Evolutionary conservation across 2,888 invertebrate genomes (phyloP).

Genomic region (Pediacus dermestoides): DNA sequence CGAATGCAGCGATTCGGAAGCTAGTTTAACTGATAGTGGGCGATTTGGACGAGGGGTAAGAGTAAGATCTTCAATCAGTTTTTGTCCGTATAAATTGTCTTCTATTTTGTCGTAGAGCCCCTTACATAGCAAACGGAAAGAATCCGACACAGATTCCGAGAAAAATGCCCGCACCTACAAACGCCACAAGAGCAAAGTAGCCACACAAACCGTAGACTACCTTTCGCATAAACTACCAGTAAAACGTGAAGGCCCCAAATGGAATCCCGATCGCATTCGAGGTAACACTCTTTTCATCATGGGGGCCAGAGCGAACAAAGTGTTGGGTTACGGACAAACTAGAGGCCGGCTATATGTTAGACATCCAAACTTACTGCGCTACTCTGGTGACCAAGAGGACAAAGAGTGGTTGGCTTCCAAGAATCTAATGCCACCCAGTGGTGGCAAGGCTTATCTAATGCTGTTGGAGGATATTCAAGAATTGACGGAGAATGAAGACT

Average conservation of each 20-base stretch:
- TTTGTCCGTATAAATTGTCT: neutral
- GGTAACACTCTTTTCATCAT: conserved; percentile 73
- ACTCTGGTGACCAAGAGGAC: conserved; percentile 76
- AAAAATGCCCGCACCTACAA: conserved; percentile 34
- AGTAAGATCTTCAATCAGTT: too few relatives aligned
- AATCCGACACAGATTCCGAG: conserved; percentile 65
- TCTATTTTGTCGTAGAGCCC: conserved; percentile 51
- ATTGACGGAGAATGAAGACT: conserved; percentile 69
- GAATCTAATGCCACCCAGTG: conserved; percentile 72
- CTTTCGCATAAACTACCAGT: conserved; percentile 52
- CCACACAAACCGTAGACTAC: conserved; percentile 45
- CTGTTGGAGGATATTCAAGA: conserved; percentile 75
- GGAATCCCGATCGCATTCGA: conserved; percentile 71
- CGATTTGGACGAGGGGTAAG: conserved; percentile 49
- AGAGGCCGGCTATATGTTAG: conserved; percentile 72
- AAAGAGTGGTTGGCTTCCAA: conserved; percentile 78
- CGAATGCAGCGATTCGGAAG: conserved; percentile 51
- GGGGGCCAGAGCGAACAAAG: conserved; percentile 73
- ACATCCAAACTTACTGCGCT: conserved; percentile 71
- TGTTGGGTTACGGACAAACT: conserved; percentile 70
- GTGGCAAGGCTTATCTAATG: conserved; percentile 76
- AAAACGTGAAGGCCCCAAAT: conserved; percentile 60
- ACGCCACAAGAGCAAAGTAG: conserved; percentile 36
- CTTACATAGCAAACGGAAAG: conserved; percentile 60
- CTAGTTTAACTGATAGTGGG: conserved; percentile 50